Percentiles rank a stretch among this genome's conserved stretches.
Conservation (phyloP, 2,888 invertebrate genomes). For the Amiota minor region DNA sequence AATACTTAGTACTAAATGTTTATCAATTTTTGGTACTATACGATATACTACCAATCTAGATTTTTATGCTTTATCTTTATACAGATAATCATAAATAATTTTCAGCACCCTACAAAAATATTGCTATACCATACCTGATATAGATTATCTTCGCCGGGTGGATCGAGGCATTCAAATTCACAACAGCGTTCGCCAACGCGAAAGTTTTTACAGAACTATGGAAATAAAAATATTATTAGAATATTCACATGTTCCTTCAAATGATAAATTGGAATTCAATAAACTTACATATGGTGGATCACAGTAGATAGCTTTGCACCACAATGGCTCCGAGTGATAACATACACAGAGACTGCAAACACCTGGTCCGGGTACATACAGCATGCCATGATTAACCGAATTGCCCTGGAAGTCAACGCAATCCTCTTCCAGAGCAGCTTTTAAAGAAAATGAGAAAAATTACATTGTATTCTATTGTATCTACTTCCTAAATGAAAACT, state of each 20-base stretch:
- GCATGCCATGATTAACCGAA: conserved; percentile 83
- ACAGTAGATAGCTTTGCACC: conserved; percentile 91
- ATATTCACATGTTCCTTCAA: background rate
- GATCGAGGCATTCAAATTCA: conserved; percentile 90
- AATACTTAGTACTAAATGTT: too few species aligned
- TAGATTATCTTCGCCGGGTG: conserved; percentile 79
- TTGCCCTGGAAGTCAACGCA: conserved; percentile 89
- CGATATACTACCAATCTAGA: too few species aligned
- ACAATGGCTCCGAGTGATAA: conserved; percentile 88
- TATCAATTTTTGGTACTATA: too few species aligned
- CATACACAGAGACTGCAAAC: conserved; percentile 90
- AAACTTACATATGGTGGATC: conserved; percentile 87
- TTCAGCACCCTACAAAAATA: background rate
- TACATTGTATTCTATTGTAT: too few species aligned
- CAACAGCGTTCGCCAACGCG: conserved; percentile 89
- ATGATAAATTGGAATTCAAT: background rate
- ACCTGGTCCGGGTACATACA: conserved; percentile 88
- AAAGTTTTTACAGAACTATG: conserved; percentile 88
- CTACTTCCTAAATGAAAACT: too few species aligned
- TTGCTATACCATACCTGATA: conserved; percentile 73
- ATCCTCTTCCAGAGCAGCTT: conserved; percentile 79
- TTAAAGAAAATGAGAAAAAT: background rate
- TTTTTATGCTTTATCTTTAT: too few species aligned
- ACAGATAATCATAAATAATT: too few species aligned
- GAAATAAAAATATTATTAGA: background rate